A percentile compares a stretch with the other conserved stretches of the same genome.
These are phyloP conservation scores for Auanema sp. DNA, from an alignment of 2,888 invertebrate genomes.

Conservation along the genomic window DNA sequence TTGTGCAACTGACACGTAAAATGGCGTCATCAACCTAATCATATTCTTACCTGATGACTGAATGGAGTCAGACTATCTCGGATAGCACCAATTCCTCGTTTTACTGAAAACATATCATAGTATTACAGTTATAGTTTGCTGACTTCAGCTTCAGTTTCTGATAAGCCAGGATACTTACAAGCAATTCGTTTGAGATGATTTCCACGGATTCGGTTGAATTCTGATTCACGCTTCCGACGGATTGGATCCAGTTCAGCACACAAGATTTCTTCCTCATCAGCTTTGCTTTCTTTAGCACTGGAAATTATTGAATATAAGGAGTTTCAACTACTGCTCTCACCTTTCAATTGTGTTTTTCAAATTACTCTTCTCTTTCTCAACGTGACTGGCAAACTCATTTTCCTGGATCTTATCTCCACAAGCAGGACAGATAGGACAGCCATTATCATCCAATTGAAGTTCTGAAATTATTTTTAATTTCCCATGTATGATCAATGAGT, in stretches of 20 bases:
- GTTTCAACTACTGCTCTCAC: conserved; percentile 24
- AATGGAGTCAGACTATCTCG: conserved; percentile 46
- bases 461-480: conserved; percentile 31
- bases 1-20: conserved; percentile 14
- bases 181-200: conserved; percentile 54
- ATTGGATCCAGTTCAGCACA: conserved; percentile 14
- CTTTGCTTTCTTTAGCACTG: too few relatives aligned
- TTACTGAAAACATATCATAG: conserved; percentile 29
- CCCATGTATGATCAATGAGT: too few relatives aligned
- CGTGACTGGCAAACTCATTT: conserved; percentile 42
- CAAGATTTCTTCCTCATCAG: not conserved
- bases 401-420: conserved; percentile 46
- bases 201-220: conserved; percentile 42
- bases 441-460: conserved; percentile 48
- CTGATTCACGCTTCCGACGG: conserved; percentile 42
- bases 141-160: too few relatives aligned
- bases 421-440: conserved; percentile 49
- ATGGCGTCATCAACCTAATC: conserved; percentile 16
- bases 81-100: conserved; percentile 28
- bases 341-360: conserved; percentile 37
- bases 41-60: conserved; percentile 31
- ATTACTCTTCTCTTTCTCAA: conserved; percentile 43
- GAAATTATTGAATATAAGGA: too few relatives aligned
- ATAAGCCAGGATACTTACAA: conserved; percentile 23
- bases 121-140: too few relatives aligned